A percentile compares a stretch with the other conserved stretches of the same genome.
Conservation (phyloP, 92 coral and sea anemone genomes). For the Phenganax stokvisi region DNA sequence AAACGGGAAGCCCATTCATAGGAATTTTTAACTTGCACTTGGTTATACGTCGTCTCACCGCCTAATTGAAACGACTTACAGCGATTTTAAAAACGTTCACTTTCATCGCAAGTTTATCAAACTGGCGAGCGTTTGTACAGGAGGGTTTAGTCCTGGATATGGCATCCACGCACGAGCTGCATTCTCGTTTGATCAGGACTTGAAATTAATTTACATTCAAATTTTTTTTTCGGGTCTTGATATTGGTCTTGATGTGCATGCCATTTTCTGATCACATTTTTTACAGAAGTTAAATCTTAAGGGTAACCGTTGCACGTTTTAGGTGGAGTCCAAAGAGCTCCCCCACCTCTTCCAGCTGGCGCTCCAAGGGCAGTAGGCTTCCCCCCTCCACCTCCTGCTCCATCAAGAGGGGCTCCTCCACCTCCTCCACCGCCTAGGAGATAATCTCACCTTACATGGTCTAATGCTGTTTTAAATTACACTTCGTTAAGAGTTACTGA, state of each 20-base stretch:
- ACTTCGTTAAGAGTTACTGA: neutral
- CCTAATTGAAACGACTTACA: too few species aligned
- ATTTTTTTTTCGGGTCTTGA: too few species aligned
- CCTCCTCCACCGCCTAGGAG: slow-evolving; percentile 92
- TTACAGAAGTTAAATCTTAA: neutral
- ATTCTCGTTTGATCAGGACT: too few species aligned
- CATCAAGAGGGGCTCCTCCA: slow-evolving; percentile 86
- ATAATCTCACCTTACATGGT: neutral
- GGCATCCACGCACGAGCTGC: too few species aligned
- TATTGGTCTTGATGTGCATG: too few species aligned
- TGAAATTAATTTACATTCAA: too few species aligned
- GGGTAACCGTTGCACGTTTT: neutral
- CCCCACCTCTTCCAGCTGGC: slow-evolving; percentile 66
- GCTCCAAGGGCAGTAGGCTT: slow-evolving; percentile 52
- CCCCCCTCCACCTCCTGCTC: slow-evolving; percentile 84
- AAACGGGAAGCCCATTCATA: neutral
- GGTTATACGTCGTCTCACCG: too few species aligned
- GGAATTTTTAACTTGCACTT: neutral
- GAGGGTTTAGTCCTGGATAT: too few species aligned
- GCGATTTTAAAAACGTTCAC: too few species aligned
- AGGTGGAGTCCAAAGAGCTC: slow-evolving; percentile 26
- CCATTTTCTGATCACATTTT: neutral
- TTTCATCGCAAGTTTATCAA: too few species aligned
- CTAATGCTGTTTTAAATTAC: slow-evolving; percentile 2
- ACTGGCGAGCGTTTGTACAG: too few species aligned